Evolutionary conservation across 1,140 invertebrate species (phyloP).

Genomic region (Drosophila neocordata): DNA sequence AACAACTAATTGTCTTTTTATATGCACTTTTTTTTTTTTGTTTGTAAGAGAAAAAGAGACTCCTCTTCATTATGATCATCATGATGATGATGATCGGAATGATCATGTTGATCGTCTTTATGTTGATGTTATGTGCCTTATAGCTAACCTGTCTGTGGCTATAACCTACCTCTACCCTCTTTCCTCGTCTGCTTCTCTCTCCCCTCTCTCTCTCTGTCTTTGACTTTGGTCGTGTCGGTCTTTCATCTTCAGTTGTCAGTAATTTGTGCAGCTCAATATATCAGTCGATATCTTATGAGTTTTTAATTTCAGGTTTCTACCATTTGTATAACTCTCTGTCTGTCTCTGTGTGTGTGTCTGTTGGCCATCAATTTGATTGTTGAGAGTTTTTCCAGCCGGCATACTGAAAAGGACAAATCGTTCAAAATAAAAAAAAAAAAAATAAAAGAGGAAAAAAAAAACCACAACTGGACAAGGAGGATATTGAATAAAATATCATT

Average conservation of each 20-base stretch:
- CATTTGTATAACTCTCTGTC: conserved; percentile 18
- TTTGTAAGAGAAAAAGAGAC: background rate
- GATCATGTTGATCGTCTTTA: background rate
- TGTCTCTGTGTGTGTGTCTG: conserved; percentile 7
- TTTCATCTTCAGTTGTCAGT: conserved; percentile 81
- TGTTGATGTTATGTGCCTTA: background rate
- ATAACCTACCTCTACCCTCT: conserved; percentile 31
- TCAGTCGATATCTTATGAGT: conserved; percentile 83
- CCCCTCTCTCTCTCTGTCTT: conserved; percentile 8
- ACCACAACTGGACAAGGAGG: conserved; percentile 40
- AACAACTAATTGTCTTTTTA: conserved; percentile 81
- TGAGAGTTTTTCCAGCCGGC: conserved; percentile 60
- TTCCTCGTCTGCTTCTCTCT: background rate
- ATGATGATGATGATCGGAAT: background rate
- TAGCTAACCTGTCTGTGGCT: conserved; percentile 66
- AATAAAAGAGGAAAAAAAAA: background rate
- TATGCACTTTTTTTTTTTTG: conserved; percentile 48
- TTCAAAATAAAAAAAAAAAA: conserved; percentile 28
- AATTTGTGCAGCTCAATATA: conserved; percentile 83
- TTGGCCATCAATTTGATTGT: conserved; percentile 77
- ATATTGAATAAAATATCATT: conserved; percentile 83
- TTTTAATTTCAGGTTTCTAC: conserved; percentile 82
- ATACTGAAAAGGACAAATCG: conserved; percentile 82
- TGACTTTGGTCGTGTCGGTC: conserved; percentile 27
- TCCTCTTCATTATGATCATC: background rate